Base-by-base conservation (phyloP, 1,140 invertebrate species). In the Drosophila mauritiana region DNA sequence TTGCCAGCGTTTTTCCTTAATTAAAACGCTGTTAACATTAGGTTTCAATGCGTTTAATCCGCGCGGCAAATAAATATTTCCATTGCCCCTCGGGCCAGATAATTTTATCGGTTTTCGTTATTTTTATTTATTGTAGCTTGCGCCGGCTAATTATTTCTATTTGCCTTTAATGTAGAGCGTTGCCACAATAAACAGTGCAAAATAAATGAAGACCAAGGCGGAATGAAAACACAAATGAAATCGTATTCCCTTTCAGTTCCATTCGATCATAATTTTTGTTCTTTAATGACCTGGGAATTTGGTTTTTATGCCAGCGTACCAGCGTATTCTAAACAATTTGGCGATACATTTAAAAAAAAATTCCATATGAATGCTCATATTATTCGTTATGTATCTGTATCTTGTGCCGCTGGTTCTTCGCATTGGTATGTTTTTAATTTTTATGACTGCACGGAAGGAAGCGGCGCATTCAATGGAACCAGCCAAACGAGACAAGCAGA, bases 11-110 rank as follows among this genome's bases (percentile, higher is more conserved):
- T 68, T 42, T 55, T 27, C 55, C 58, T 84, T 88, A 88, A 88
- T 88, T 88, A 88, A 88, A 88, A 67, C 77, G 77, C 84, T 88
- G 84, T 88, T 89, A 88, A 89, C 84, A 88, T 88, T 88, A 89
- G 84, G 72, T 84, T 89, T 84, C 27, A 59, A 73, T 63, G 83
- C 58, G 59, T 70, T 80, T 89, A 89, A 70, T 70, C 68, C 64
- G 55, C 37, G 34, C 40, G 79, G 58, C 70, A 79, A 88, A 89
- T 86, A 88, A 86, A 86, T 83, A 80, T 86, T 88, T 51, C 34
- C 75, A 72, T 72, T 69, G 63, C 42, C 48, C 31, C 43, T 37
- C n/a, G 20, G 36, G 11, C 34, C n/a, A 36, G 15, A 36, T 27
- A 27, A 22, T 62, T 64, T 55, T 74, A 65, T 55, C 40, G 25